Base-by-base conservation (phyloP, 2,113 vertebrate genomes). In the Ailuropoda melanoleuca region DNA sequence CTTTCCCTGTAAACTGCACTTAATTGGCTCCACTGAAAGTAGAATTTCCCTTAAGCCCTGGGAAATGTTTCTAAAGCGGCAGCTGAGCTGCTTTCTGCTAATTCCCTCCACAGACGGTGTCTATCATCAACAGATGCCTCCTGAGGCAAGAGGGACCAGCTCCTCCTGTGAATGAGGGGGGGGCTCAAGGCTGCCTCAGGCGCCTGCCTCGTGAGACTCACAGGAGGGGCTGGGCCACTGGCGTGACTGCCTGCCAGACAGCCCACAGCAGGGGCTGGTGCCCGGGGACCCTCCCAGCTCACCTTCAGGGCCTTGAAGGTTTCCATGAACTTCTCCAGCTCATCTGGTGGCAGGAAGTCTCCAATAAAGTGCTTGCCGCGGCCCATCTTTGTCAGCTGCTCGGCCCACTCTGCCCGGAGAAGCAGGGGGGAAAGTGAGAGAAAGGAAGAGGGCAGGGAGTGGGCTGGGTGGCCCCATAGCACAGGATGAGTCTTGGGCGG, bases 281-380 rank as follows among this genome's bases (percentile, higher is more conserved):
- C 56, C 8, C 3, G 23, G 3, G 72, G 53, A 18, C 23, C 10
- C 14, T n/a, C 55, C 39, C 10, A 2, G n/a, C 97, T 98, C 97
- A 99, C 99, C 99, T 99, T 99, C 17, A 99, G 96, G 0, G 99
- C 99, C 97, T 99, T 99, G 98, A 99, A 99, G 0, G 99, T 99
- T 98, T 99, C 99, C 99, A 99, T 99, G 98, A 99, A 99, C 68
- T 99, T 99, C 37, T 99, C 99, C 98, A 99, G 98, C 98, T 99
- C 99, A 0, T 99, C 99, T 0, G 99, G 99, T 0, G 99, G 99
- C 58, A 99, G 99, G 93, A 99, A 99, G 96, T 99, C 99, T 4
- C 99, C 99, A 0, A 99, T 99, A 98, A 99, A 99, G 97, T 99
- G 99, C 93, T 99, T 99, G 31, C 99, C 99, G 95, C 99, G 99